phyloP scores from a whole-genome alignment of 2,888 invertebrate genomes.

The Pyrgus malvae region DNA sequence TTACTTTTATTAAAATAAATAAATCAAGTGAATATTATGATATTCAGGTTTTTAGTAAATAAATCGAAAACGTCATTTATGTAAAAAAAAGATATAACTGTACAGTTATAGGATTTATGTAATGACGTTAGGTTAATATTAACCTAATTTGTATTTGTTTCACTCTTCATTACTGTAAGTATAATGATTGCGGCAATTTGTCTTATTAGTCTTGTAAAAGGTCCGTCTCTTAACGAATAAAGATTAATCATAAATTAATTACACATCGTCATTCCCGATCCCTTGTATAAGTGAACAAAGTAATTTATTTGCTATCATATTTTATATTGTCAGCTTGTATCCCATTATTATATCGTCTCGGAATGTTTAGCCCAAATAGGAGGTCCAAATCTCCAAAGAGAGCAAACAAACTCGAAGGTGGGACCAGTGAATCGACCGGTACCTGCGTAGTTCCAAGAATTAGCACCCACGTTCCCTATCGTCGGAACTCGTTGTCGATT shows the following conservation, averaged over 20 bases:
- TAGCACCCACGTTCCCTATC: constrained; percentile 35
- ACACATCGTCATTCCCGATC: constrained; percentile 12
- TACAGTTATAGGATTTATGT: too few relatives aligned
- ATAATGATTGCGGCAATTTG: too few relatives aligned
- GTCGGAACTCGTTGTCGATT: constrained; percentile 23
- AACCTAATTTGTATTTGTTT: too few relatives aligned
- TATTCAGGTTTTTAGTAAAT: too few relatives aligned
- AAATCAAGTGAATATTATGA: too few relatives aligned
- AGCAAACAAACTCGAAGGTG: constrained; percentile 35
- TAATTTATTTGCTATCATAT: background rate
- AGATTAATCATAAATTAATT: background rate
- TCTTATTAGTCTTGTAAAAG: too few relatives aligned
- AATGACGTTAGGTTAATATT: too few relatives aligned
- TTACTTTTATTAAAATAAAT: too few relatives aligned
- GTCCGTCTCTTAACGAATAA: too few relatives aligned
- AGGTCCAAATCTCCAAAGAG: constrained; percentile 28
- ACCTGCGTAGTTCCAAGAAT: constrained; percentile 53
- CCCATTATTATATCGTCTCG: constrained; percentile 2
- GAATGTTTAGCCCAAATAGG: constrained; percentile 9
- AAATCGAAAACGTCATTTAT: too few relatives aligned
- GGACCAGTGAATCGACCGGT: constrained; percentile 41
- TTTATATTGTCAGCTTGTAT: background rate
- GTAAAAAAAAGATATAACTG: too few relatives aligned
- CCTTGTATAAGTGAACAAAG: background rate
- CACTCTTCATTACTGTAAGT: too few relatives aligned